Base-by-base conservation (phyloP, 92 coral and sea anemone species). In the Bergia sp. region DNA sequence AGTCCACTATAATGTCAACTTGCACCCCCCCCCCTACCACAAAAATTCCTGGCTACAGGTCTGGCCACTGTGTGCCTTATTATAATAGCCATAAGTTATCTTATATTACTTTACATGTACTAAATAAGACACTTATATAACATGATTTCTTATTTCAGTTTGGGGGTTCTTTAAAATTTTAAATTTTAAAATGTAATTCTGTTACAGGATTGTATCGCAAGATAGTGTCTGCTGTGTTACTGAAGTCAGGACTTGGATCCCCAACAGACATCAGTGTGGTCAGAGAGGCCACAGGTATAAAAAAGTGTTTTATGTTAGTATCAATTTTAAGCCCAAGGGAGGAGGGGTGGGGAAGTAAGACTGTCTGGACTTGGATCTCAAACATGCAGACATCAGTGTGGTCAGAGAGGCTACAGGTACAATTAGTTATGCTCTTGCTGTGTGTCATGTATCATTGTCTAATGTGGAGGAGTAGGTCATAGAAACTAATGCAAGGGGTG, bases 401-500 rank as follows among this genome's bases (percentile, higher is more conserved):
- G 99, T 97, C 42, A 92, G 99, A 44, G 99, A 97, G 90, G 99
- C 98, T 41, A 97, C 99, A 95, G 99, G 99, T 97, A 73, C 65
- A 21, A 7, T 0, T 42, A 9, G 2, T n/a, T 37, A 29, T 29
- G 29, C 29, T 29, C 29, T 29, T 29, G 29, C 29, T 29, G 29
- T 29, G 29, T 29, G 29, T 29, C 29, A 29, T 29, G 29, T 29
- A 29, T 29, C 29, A 29, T 29, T 29, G 29, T 29, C 29, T 29
- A 29, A 29, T 29, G 29, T 29, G 29, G 29, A 29, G 29, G 29
- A 29, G 29, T 0, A 29, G 29, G 29, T 29, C 29, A 29, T 29
- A 29, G 29, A 29, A 29, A 29, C 29, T 47, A 47, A 47, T 47
- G 53, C 53, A 47, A 47, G 8, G 53, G 53, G 53, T 47, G 4